Evolutionary conservation across 1,140 invertebrate species (phyloP).

Genomic region (Anastatus disparis): DNA sequence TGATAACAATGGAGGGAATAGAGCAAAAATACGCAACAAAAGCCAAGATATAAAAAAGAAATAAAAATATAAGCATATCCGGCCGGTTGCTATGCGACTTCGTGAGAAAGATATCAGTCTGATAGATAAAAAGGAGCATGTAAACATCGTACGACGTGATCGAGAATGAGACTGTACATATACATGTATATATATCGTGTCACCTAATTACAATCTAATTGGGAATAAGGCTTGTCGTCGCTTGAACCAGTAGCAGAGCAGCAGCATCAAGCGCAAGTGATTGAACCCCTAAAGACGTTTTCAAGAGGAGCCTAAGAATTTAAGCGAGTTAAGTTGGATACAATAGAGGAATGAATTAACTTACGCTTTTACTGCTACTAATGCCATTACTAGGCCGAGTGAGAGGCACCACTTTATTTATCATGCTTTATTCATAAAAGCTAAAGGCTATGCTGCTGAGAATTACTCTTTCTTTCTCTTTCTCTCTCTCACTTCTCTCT

Average conservation of each 20-base stretch:
- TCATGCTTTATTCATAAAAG: slow-evolving; percentile 34
- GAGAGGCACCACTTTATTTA: slow-evolving; percentile 29
- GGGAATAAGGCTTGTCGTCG: neutral
- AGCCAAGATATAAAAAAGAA: too few relatives aligned
- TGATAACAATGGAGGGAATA: neutral
- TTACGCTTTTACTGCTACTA: slow-evolving; percentile 19
- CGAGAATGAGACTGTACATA: too few relatives aligned
- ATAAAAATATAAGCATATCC: too few relatives aligned
- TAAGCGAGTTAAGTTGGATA: slow-evolving; percentile 27
- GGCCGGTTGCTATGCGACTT: slow-evolving; percentile 2
- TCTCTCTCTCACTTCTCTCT: too few relatives aligned
- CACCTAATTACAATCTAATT: slow-evolving; percentile 37
- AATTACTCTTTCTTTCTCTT: neutral
- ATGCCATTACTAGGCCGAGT: slow-evolving; percentile 9
- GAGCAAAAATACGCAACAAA: too few relatives aligned
- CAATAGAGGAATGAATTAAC: slow-evolving; percentile 32
- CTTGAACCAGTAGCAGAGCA: neutral
- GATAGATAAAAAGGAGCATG: neutral
- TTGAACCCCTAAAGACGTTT: slow-evolving; percentile 14
- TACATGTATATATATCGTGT: too few relatives aligned
- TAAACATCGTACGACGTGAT: too few relatives aligned
- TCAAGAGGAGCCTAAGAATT: slow-evolving; percentile 18
- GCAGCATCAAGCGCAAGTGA: neutral
- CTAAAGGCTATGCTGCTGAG: neutral
- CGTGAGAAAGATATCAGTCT: slow-evolving; percentile 25